These are phyloP conservation scores for Pelecanus crispus DNA, from an alignment of 2,113 vertebrate genomes.

Conservation along the genomic window DNA sequence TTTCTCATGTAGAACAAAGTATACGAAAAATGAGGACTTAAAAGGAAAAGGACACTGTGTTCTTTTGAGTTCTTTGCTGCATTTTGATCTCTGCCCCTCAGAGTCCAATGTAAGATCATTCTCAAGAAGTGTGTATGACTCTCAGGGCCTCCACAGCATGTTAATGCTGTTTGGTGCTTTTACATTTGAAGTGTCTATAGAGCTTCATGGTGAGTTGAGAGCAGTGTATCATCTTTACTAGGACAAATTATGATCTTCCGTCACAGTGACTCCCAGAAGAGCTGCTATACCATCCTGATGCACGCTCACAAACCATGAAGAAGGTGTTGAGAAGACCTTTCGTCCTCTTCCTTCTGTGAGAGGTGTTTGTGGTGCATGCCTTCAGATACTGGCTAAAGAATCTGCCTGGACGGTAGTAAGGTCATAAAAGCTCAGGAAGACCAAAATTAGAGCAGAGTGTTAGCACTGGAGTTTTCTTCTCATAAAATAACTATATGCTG, in stretches of 20 bases:
- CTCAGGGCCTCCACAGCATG: accelerated
- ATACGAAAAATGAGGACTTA: background rate
- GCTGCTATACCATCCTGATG: too few relatives aligned
- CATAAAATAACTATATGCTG: accelerated
- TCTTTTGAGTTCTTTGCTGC: background rate
- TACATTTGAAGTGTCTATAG: accelerated
- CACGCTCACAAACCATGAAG: accelerated
- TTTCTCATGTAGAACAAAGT: background rate
- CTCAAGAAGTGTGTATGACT: accelerated
- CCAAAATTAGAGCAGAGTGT: background rate
- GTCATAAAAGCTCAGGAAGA: background rate
- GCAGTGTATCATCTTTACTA: accelerated
- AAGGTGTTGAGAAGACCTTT: background rate
- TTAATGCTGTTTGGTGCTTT: background rate
- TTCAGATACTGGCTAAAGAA: background rate
- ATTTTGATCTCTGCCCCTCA: accelerated
- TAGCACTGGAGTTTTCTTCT: background rate
- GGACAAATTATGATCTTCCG: accelerated
- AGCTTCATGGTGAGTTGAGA: accelerated
- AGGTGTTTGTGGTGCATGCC: background rate
- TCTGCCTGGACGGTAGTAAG: background rate
- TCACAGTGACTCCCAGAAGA: background rate
- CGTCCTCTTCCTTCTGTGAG: too few relatives aligned
- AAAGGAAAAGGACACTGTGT: background rate
- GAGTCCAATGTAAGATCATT: accelerated